phyloP scores from a whole-genome alignment of 2,888 invertebrate species.

The Cephus runcator region DNA sequence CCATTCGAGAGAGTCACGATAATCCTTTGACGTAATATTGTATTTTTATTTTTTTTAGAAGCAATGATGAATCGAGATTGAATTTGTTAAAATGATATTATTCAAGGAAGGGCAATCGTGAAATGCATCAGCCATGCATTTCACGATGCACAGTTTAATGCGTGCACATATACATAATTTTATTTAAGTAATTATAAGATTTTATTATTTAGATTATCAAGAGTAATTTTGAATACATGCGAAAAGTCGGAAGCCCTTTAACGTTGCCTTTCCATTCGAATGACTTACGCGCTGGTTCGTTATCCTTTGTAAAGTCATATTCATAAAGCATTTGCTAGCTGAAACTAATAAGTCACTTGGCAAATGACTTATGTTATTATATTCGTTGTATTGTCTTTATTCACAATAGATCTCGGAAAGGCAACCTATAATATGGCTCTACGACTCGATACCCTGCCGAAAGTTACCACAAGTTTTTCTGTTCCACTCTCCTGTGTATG shows the following conservation, averaged over 20 bases:
- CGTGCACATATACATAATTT: not conserved
- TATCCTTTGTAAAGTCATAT: not conserved
- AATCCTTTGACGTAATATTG: not conserved
- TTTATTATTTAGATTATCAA: not conserved
- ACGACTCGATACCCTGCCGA: not conserved
- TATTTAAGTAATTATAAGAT: not conserved
- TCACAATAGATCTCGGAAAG: not conserved
- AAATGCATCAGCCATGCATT: slow-evolving; percentile 50
- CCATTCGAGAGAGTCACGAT: not conserved
- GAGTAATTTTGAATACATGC: not conserved
- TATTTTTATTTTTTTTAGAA: not conserved
- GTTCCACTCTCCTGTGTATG: not conserved
- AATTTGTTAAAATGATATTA: not conserved
- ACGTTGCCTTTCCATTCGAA: not conserved
- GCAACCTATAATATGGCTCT: not conserved
- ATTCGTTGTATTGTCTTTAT: not conserved
- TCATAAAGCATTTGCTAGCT: not conserved
- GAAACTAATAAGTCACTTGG: not conserved
- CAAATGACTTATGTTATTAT: not conserved
- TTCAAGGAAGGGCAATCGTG: slow-evolving; percentile 20
- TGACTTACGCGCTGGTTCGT: not conserved
- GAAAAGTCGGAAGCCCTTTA: not conserved
- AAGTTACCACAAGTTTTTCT: not conserved
- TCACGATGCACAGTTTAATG: slow-evolving; percentile 23
- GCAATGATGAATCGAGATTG: not conserved